phyloP scores from a whole-genome alignment of 2,797 vertebrate genomes.

The Labroides dimidiatus region DNA sequence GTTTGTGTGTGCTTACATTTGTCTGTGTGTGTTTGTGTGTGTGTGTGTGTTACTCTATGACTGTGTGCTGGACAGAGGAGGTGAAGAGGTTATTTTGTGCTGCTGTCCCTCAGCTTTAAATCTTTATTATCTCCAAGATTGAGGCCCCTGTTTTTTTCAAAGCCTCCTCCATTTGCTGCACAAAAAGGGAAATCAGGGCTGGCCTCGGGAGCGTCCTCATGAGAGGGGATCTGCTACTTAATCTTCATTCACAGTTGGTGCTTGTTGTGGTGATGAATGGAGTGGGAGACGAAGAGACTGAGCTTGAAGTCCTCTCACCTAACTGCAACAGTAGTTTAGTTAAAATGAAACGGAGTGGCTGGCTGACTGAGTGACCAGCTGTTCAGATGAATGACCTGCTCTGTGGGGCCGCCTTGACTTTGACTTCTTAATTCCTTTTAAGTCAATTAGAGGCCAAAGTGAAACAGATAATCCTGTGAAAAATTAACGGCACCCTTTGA shows the following conservation, averaged over 20 bases:
- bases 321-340: constrained; percentile 34
- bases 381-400: constrained; percentile 28
- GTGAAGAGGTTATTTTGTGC: constrained; percentile 54
- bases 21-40: background rate
- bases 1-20: constrained; percentile 21
- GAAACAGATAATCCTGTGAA: no score
- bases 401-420: constrained; percentile 15
- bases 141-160: constrained; percentile 70
- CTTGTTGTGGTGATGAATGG: constrained; percentile 68
- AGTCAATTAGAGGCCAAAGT: no score
- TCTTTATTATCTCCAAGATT: constrained; percentile 71
- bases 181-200: constrained; percentile 30
- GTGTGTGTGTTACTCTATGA: constrained; percentile 16
- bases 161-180: constrained; percentile 40
- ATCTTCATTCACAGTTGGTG: constrained; percentile 63
- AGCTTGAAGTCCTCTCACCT: constrained; percentile 50
- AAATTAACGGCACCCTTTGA: no score
- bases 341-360: constrained; percentile 31
- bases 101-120: constrained; percentile 63
- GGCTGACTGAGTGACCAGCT: constrained; percentile 24
- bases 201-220: constrained; percentile 51
- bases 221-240: constrained; percentile 57
- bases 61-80: constrained; percentile 42
- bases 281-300: constrained; percentile 44
- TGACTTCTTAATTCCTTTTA: background rate